These are phyloP conservation scores for Benitochromis conjunctus DNA, from an alignment of 2,113 vertebrate genomes.

Conservation along the genomic window DNA sequence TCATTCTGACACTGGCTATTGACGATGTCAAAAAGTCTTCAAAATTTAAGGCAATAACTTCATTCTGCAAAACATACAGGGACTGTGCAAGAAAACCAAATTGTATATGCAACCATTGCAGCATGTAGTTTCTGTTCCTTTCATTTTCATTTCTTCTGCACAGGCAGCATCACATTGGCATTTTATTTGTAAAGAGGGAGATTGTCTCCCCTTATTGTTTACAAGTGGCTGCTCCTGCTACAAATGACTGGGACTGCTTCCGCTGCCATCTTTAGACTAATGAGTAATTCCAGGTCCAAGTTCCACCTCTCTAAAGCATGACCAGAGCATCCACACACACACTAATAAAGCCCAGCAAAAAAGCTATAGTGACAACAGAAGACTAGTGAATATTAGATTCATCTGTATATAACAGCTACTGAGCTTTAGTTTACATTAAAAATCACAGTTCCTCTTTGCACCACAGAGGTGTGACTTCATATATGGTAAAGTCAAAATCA, in stretches of 20 bases:
- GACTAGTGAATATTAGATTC: background rate
- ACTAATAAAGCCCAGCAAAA: slow-evolving; percentile 29
- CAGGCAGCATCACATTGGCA: background rate
- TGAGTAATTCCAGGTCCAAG: background rate
- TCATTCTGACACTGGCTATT: background rate
- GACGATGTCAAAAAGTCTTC: background rate
- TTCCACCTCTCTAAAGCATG: slow-evolving; percentile 19
- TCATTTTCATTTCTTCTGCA: background rate
- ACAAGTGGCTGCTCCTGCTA: slow-evolving; percentile 8
- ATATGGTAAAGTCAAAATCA: background rate
- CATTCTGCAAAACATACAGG: background rate
- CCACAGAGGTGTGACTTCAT: slow-evolving; percentile 12
- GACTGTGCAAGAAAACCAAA: background rate
- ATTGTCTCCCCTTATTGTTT: slow-evolving; percentile 2
- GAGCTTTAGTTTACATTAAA: background rate
- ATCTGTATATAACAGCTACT: background rate
- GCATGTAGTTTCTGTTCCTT: background rate
- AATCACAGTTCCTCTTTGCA: slow-evolving; percentile 21
- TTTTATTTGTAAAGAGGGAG: background rate
- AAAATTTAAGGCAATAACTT: slow-evolving; percentile 15
- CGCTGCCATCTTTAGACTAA: background rate
- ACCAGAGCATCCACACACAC: background rate
- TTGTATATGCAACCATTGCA: slow-evolving; percentile 9
- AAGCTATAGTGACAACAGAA: background rate
- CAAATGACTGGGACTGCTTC: slow-evolving; percentile 29